Conservation (phyloP, 2,113 vertebrate genomes). For the Sula dactylatra region DNA sequence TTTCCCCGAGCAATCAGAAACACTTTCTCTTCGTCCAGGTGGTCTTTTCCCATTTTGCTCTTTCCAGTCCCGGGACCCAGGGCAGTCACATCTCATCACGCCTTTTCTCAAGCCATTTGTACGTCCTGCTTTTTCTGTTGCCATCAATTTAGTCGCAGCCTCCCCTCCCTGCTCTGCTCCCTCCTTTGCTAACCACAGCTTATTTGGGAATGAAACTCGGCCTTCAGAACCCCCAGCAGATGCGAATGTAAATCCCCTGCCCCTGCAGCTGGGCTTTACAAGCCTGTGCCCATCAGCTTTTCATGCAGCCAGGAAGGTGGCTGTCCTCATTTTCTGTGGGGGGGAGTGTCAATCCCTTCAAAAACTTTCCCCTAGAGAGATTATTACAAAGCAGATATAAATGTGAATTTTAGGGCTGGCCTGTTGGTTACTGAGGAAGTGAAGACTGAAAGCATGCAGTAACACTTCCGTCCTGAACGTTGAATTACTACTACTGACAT, state of each 20-base stretch:
- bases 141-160: background rate
- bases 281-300: background rate
- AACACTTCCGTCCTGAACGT: background rate
- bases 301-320: rapidly evolving
- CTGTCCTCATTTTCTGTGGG: rapidly evolving
- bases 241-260: background rate
- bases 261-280: background rate
- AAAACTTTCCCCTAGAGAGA: background rate
- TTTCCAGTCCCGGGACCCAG: background rate
- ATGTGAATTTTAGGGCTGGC: background rate
- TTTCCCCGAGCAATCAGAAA: conserved; percentile 39
- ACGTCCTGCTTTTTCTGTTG: background rate
- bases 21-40: conserved; percentile 43
- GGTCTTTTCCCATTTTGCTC: conserved; percentile 42
- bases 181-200: background rate
- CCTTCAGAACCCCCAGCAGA: background rate
- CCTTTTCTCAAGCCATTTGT: conserved; percentile 7
- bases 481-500: background rate
- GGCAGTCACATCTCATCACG: conserved; percentile 61
- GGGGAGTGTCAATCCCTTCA: background rate
- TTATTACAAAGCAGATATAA: background rate
- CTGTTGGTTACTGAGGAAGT: background rate
- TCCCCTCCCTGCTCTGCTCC: background rate
- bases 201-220: background rate
- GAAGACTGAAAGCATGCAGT: background rate